phyloP scores from a whole-genome alignment of 1,140 invertebrate genomes.

The Pseudobourletiella spinata region DNA sequence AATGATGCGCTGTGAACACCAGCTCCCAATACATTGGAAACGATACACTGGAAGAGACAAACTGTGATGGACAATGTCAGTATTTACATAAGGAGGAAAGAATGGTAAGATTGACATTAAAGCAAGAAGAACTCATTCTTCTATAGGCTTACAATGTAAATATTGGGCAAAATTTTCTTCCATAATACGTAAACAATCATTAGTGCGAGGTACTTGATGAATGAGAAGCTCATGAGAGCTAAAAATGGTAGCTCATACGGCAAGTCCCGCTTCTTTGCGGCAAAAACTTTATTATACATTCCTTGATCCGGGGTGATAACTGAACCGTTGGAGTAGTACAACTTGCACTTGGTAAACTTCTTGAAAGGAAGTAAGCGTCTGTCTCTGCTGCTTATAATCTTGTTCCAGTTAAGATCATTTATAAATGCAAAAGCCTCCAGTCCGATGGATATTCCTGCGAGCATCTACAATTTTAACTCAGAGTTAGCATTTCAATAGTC shows the following conservation, averaged over 20 bases:
- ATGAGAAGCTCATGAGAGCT: background rate
- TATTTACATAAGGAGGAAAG: too few relatives aligned
- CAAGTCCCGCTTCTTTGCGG: background rate
- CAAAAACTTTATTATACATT: background rate
- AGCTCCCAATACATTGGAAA: background rate
- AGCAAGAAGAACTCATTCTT: background rate
- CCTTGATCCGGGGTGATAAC: background rate
- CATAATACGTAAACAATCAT: background rate
- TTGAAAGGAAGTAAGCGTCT: background rate
- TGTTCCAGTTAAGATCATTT: background rate
- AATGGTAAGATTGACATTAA: background rate
- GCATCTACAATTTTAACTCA: too few relatives aligned
- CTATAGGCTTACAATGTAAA: background rate
- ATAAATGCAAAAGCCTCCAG: background rate
- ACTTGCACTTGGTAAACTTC: background rate
- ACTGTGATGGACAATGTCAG: too few relatives aligned
- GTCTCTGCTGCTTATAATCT: background rate
- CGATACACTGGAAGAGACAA: too few relatives aligned
- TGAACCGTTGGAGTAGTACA: background rate
- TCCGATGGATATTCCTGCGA: conserved; percentile 4
- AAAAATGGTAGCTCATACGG: background rate
- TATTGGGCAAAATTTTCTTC: background rate
- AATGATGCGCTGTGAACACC: background rate
- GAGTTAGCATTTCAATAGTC: too few relatives aligned
- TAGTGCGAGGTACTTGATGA: background rate